Base-by-base conservation (phyloP, 1,140 invertebrate species). In the Atta cephalotes region DNA sequence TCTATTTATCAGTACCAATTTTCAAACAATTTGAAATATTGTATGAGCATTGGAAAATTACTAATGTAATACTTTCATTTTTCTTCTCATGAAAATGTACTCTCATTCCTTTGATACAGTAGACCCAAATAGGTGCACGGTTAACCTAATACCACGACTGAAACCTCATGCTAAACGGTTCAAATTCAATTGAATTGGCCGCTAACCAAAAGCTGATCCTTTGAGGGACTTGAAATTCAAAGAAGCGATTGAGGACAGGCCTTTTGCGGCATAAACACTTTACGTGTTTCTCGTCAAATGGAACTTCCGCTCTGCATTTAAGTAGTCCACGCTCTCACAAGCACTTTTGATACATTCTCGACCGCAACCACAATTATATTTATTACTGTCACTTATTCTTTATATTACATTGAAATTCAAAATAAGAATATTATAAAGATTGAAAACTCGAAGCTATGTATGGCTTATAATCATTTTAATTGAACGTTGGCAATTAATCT, bases 321-420 rank as follows among this genome's bases (percentile, higher is more conserved):
- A 76, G 14, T 35, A 84, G 56, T 76, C 12, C 35, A 14, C 39
- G 12, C 31, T 12, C 65, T 18, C 21, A 51, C 9, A 56, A 31
- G 87, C 81, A 51, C 49, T 74, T 89, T 87, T 89, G 74, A 87
- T 14, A 16, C 25, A 39, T 28, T 80, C 74, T 12, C 60, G 60
- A 71, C 66, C 66, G n/a, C 65, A 74, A 66, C 58, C 77, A 53
- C 16, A 31, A 74, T 76, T 66, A 79, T 9, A 79, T 49, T 9
- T 63, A 31, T 78, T 63, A 70, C 16, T 49, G 25, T 60, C 10
- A 35, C 10, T 49, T 63, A n/a, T 63, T 77, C 66, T 53, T 39
- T 39, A 39, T 39, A 90, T 31, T 18, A 31, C 62, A 62, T 79
- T 63, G 58, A 62, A 49, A 16, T 49, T 51, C 18, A 60, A 78